Base-by-base conservation (phyloP, 1,140 invertebrate genomes). In the Panulirus ornatus region DNA sequence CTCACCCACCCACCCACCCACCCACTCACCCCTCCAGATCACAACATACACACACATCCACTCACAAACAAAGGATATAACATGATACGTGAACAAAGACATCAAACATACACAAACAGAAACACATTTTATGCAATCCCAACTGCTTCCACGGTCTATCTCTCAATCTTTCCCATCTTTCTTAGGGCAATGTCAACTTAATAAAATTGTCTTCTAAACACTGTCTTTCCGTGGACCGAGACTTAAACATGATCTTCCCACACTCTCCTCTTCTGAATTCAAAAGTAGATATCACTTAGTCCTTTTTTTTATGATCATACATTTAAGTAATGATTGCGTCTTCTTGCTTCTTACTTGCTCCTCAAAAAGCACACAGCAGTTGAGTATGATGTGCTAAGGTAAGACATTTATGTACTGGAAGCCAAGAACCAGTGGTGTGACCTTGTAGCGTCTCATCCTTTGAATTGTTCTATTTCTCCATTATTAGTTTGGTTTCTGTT, bases 111-210 rank as follows among this genome's bases (percentile, higher is more conserved):
- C 78, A 81, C 42, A 70, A 40, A 84, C 36, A 54, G 27, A 90
- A 79, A 84, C 42, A 83, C 38, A 47, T 34, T 84, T 27, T 87
- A 63, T 73, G 78, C 86, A 70, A 66, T 34, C 86, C 76, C 86
- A 90, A 90, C 81, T 90, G 88, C 88, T 90, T 90, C 88, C 66
- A 90, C 88, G 81, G 88, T 90, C 88, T 90, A 84, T 90, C 88
- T 90, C 81, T 90, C 40, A 58, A 58, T 90, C 81, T 84, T 89
- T 90, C 88, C 76, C 19, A 90, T 47, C 88, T 90, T 90, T 90
- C 44, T 90, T 84, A 84, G 66, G 88, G 79, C 70, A 76, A 84
- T 40, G 73, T 27, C n/a, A 76, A 76, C 40, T 44, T 38, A 42
- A 84, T 54, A 88, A 63, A 79, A 63, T 66, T 70, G 54, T 38